Conservation (phyloP, 1,140 invertebrate genomes). For the Babylonia areolata region DNA sequence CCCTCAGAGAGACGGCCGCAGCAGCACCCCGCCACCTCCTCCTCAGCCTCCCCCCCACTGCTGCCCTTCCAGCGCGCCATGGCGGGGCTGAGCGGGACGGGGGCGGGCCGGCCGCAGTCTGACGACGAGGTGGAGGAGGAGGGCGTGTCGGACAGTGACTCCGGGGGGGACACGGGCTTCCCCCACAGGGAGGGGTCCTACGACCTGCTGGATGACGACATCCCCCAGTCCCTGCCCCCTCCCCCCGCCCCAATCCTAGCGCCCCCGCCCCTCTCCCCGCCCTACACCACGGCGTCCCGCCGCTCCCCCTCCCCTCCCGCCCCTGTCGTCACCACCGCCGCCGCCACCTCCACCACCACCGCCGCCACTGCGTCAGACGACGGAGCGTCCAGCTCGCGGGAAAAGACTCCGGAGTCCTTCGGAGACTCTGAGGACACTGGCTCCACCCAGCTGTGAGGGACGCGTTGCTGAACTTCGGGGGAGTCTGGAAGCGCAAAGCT, state of each 20-base stretch:
- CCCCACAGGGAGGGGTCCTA: slow-evolving; percentile 49
- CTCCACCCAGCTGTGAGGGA: slow-evolving; percentile 20
- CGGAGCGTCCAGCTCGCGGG: neutral
- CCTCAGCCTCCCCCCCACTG: neutral
- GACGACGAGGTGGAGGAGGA: slow-evolving; percentile 39
- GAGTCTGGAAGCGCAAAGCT: too few species aligned
- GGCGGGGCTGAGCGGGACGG: neutral
- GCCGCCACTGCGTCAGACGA: neutral
- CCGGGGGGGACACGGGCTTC: slow-evolving; percentile 38
- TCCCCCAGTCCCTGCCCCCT: slow-evolving; percentile 34
- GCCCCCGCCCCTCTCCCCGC: slow-evolving; percentile 35
- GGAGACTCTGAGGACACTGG: slow-evolving; percentile 22
- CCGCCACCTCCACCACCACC: neutral
- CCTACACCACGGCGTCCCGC: neutral
- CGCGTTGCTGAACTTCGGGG: too few species aligned
- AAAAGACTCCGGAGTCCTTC: neutral
- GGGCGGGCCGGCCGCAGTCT: neutral
- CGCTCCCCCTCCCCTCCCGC: neutral
- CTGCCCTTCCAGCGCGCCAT: slow-evolving; percentile 8
- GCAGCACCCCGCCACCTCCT: neutral
- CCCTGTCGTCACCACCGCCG: neutral
- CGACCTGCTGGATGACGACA: slow-evolving; percentile 49
- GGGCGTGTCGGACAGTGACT: slow-evolving; percentile 35
- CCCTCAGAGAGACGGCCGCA: neutral
- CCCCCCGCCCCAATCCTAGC: slow-evolving; percentile 35